These are phyloP conservation scores for Staurois parvus DNA, from an alignment of 2,797 vertebrate species.

Conservation along the genomic window DNA sequence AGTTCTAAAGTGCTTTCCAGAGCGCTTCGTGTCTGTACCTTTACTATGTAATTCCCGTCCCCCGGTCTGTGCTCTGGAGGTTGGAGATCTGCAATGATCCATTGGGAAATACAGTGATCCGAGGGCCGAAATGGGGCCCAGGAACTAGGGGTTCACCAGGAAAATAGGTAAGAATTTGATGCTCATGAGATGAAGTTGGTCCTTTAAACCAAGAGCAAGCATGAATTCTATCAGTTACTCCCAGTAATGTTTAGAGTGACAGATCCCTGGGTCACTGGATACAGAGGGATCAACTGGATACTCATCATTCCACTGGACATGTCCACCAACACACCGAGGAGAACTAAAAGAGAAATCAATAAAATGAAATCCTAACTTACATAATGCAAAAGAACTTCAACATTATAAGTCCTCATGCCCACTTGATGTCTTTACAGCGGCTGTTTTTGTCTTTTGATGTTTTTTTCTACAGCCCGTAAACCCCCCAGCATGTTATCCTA, in stretches of 20 bases:
- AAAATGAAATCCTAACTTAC: no score
- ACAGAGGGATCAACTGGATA: not conserved
- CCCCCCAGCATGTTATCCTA: no score
- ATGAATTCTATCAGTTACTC: not conserved
- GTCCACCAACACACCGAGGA: no score
- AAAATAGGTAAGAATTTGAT: not conserved
- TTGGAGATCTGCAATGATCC: slow-evolving; percentile 34
- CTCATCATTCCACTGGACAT: no score
- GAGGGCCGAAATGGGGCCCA: not conserved
- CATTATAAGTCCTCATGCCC: no score
- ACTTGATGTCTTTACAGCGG: no score
- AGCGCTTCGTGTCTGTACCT: not conserved
- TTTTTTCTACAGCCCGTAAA: no score
- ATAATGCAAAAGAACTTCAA: no score
- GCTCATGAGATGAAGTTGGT: no score
- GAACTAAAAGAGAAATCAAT: no score
- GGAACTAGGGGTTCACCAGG: not conserved
- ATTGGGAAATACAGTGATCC: not conserved
- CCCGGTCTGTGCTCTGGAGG: not conserved
- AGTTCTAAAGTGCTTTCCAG: not conserved
- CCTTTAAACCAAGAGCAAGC: slow-evolving; percentile 6
- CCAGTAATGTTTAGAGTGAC: slow-evolving; percentile 24
- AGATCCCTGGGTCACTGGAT: not conserved
- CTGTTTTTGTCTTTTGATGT: no score
- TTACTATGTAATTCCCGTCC: slow-evolving; percentile 25